Base-by-base conservation (phyloP, 1,140 invertebrate genomes). In the Ceratitis capitata region DNA sequence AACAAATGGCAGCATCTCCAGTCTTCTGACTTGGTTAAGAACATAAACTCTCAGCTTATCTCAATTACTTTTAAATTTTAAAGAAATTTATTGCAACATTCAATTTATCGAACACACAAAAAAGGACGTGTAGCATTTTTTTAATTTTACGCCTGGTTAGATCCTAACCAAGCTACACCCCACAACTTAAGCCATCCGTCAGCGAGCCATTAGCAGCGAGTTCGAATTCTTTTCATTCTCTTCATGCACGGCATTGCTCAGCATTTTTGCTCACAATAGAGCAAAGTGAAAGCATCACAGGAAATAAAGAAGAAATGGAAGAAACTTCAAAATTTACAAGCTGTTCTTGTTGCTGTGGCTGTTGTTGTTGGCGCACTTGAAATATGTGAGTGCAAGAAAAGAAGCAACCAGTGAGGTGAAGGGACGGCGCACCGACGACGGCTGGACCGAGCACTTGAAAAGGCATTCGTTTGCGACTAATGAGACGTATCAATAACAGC, bases 381-480 rank as follows among this genome's bases (percentile, higher is more conserved):
- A 47, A 39, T 78, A 39, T 23, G 45, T 45, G 69, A 78, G 39
- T 39, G 39, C 69, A 26, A 47, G 42, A 39, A 78, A 45, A 45
- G 35, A 78, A 10, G 39, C 6, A 29, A 61, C 14, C n/a, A 12
- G 26, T 14, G 29, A 10, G 23, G 3, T 32, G 61, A 64, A 35
- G 14, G 61, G 12, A 7, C 39, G 69, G 29, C 10, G n/a, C 5
- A 26, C 39, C 35, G 69, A 78, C 69, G 42, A n/a, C n/a, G n/a
- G n/a, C n/a, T n/a, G n/a, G n/a, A n/a, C n/a, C n/a, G 49, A 85
- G 35, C 85, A 83, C 85, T 86, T 83, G 85, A 83, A 53, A 83
- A 86, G 23, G 53, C 85, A 86, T 84, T 86, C 85, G 45, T 84
- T 86, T 84, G 85, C 85, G 53, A 83, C 85, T 86, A 83, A 84